Evolutionary conservation across 2,113 vertebrate genomes (phyloP).

Genomic region (Sinocyclocheilus anshuiensis): DNA sequence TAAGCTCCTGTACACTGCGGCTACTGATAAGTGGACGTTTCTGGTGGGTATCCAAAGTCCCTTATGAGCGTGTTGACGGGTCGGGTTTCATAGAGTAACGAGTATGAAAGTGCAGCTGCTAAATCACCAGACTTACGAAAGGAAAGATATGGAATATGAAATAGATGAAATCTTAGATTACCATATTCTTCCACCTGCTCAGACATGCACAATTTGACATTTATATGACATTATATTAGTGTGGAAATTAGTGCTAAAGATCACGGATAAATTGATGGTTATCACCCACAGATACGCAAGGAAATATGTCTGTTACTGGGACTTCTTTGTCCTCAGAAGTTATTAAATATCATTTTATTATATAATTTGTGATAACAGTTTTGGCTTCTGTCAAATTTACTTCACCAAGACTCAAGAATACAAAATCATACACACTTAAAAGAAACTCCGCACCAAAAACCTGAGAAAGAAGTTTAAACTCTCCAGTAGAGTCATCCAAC

Average conservation of each 20-base stretch:
- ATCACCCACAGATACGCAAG: slow-evolving; percentile 22
- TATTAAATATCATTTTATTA: slow-evolving; percentile 36
- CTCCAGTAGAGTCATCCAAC: slow-evolving; percentile 26
- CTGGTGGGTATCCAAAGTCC: slow-evolving; percentile 40
- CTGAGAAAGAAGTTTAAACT: slow-evolving; percentile 57
- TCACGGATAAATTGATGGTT: slow-evolving; percentile 43
- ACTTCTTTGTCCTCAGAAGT: not conserved
- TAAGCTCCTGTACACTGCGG: not conserved
- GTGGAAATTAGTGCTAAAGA: slow-evolving; percentile 43
- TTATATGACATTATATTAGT: slow-evolving; percentile 44
- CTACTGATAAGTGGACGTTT: slow-evolving; percentile 46
- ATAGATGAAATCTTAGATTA: slow-evolving; percentile 30
- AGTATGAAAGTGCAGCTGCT: slow-evolving; percentile 34
- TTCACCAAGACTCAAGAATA: slow-evolving; percentile 48
- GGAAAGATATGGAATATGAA: slow-evolving; percentile 41
- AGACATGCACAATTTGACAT: slow-evolving; percentile 43
- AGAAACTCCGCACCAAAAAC: slow-evolving; percentile 53
- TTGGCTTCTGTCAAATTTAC: slow-evolving; percentile 50
- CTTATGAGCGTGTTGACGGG: slow-evolving; percentile 45
- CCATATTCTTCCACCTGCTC: slow-evolving; percentile 24
- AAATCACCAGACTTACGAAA: slow-evolving; percentile 44
- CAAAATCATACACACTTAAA: slow-evolving; percentile 54
- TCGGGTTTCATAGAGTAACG: slow-evolving; percentile 37
- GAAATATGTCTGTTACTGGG: slow-evolving; percentile 21
- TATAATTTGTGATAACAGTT: slow-evolving; percentile 41